Evolutionary conservation across 2,113 vertebrate species (phyloP).

Genomic region (Cervus canadensis): DNA sequence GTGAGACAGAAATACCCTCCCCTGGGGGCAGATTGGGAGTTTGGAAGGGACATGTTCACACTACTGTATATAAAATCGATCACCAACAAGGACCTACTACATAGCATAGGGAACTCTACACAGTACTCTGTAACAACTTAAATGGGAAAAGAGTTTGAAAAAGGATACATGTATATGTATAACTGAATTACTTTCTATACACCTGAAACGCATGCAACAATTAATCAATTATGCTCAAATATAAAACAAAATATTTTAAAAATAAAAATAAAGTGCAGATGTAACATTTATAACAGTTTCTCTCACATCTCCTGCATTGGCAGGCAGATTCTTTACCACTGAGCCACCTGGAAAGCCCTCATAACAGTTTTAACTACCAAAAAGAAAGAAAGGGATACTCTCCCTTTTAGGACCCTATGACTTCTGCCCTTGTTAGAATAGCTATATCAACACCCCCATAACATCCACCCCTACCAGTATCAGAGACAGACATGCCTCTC

Average conservation of each 20-base stretch:
- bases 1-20: not conserved
- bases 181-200: not conserved
- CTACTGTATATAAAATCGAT: not conserved
- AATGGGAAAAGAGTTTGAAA: not conserved
- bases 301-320: not conserved
- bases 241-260: not conserved
- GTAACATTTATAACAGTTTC: not conserved
- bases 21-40: not conserved
- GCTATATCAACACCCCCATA: not conserved
- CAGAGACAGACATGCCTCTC: not conserved
- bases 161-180: not conserved
- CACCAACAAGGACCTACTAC: not conserved
- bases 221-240: not conserved
- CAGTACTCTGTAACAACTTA: not conserved
- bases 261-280: not conserved
- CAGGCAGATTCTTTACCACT: not conserved
- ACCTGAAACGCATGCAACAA: not conserved
- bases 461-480: not conserved
- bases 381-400: not conserved
- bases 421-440: not conserved
- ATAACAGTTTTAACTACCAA: not conserved
- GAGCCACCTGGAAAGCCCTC: not conserved
- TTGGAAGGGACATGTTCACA: not conserved
- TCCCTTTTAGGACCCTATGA: not conserved
- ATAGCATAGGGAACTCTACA: accelerated